These are phyloP conservation scores for Pogona vitticeps DNA, from an alignment of 2,113 vertebrate species.

Conservation along the genomic window DNA sequence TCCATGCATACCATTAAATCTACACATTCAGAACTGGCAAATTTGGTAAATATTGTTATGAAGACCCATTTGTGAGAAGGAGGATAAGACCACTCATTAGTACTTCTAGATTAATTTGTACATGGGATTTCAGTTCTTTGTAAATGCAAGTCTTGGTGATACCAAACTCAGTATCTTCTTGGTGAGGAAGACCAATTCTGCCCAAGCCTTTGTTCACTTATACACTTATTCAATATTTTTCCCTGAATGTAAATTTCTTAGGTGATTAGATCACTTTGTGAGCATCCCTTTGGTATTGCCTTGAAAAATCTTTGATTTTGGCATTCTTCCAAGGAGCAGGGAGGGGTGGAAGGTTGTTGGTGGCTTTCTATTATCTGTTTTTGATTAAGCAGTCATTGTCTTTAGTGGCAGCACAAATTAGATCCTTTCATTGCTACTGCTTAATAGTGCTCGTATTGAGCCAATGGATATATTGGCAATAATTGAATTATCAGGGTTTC, in stretches of 20 bases:
- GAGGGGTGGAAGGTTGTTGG: conserved; percentile 10
- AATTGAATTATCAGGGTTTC: conserved; percentile 74
- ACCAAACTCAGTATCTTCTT: not conserved
- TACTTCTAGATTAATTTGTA: not conserved
- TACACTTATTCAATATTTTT: not conserved
- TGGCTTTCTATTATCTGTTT: conserved; percentile 39
- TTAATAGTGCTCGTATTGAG: conserved; percentile 44
- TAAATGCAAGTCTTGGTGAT: not conserved
- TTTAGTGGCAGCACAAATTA: not conserved
- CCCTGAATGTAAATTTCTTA: not conserved
- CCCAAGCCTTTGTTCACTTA: not conserved
- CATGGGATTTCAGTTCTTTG: not conserved
- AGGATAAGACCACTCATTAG: not conserved
- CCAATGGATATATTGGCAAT: conserved; percentile 66
- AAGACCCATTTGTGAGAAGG: too few species aligned
- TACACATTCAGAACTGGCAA: too few species aligned
- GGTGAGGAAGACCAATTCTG: not conserved
- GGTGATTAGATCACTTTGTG: not conserved
- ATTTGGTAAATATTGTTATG: too few species aligned
- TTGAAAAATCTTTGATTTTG: conserved; percentile 17
- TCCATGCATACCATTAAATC: too few species aligned
- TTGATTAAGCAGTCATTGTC: conserved; percentile 24
- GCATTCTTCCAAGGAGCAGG: conserved; percentile 46
- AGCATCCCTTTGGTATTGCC: conserved; percentile 35
- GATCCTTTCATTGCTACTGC: conserved; percentile 21